Evolutionary conservation across 2,113 vertebrate species (phyloP).

Genomic region (Pheucticus melanocephalus): DNA sequence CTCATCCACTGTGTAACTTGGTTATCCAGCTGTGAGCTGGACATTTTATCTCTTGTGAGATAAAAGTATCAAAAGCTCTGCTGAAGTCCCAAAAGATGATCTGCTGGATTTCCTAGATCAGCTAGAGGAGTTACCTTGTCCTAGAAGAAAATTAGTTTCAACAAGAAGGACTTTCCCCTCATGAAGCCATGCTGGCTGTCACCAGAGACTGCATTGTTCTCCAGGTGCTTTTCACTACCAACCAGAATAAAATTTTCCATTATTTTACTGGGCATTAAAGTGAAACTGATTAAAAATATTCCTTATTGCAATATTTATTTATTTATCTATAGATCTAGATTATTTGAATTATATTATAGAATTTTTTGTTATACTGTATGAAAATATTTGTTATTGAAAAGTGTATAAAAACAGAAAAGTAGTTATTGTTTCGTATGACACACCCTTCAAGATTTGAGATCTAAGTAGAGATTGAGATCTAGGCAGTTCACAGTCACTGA

Average conservation of each 20-base stretch:
- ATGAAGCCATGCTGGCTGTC: neutral
- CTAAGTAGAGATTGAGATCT: neutral
- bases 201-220: neutral
- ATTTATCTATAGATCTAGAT: neutral
- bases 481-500: neutral
- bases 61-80: neutral
- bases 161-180: neutral
- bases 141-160: neutral
- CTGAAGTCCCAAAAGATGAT: neutral
- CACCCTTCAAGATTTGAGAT: neutral
- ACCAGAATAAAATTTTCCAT: neutral
- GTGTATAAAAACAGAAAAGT: neutral
- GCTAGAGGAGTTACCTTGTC: neutral
- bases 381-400: neutral
- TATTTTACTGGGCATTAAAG: neutral
- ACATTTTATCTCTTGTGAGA: fast-evolving
- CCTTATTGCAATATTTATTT: neutral
- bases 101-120: neutral
- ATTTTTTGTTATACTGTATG: neutral
- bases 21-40: neutral
- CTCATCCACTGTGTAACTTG: fast-evolving
- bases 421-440: neutral
- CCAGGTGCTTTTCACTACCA: neutral
- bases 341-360: neutral
- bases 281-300: neutral